These are phyloP conservation scores for Propsilocerus akamusi DNA, from an alignment of 1,140 invertebrate species.

Conservation along the genomic window DNA sequence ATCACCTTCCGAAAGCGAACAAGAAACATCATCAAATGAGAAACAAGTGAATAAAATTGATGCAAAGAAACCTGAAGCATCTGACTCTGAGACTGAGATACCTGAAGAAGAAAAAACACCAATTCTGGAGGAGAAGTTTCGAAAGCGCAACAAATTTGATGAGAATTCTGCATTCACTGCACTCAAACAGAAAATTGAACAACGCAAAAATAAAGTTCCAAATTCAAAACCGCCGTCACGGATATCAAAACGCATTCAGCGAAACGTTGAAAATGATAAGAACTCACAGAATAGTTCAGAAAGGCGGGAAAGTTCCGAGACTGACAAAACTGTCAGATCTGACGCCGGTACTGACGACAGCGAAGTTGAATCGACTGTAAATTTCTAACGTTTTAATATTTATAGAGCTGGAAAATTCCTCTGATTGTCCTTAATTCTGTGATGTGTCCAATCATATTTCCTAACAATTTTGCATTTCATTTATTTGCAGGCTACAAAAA, in stretches of 20 bases:
- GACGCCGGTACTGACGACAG: no score
- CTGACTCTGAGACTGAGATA: neutral
- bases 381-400: no score
- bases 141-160: neutral
- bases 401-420: no score
- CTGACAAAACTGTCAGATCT: no score
- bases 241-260: no score
- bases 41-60: neutral
- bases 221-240: no score
- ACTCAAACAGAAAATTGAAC: neutral
- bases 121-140: neutral
- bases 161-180: neutral
- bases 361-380: no score
- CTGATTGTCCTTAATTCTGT: neutral
- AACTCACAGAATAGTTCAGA: no score
- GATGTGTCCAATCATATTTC: no score
- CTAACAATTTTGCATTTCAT: neutral
- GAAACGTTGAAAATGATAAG: no score
- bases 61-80: neutral
- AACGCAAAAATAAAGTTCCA: neutral
- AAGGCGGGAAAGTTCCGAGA: no score
- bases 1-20: no score
- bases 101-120: neutral
- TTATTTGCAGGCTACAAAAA: neutral
- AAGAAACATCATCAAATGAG: neutral